phyloP scores from a whole-genome alignment of 2,888 invertebrate genomes.

The Cordilura impudica region DNA sequence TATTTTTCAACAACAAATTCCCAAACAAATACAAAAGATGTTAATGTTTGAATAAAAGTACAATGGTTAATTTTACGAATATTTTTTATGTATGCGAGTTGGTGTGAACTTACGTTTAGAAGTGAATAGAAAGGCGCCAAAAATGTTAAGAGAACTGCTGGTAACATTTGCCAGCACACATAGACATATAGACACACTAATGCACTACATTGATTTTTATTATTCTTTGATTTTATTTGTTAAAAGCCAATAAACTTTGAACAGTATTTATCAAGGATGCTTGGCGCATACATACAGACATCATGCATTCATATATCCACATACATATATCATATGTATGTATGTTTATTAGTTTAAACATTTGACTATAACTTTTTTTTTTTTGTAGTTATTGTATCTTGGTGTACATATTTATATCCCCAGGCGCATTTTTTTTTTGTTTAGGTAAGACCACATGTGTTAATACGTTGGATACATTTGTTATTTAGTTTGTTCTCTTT shows the following conservation, averaged over 20 bases:
- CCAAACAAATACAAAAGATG: constrained; percentile 9
- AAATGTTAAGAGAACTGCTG: constrained; percentile 15
- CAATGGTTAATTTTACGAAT: constrained; percentile 1
- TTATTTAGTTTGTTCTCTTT: not conserved
- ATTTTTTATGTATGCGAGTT: not conserved
- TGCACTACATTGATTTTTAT: not conserved
- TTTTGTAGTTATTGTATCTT: too few relatives aligned
- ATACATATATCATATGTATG: too few relatives aligned
- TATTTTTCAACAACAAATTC: constrained; percentile 20
- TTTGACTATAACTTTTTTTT: too few relatives aligned
- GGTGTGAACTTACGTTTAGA: constrained; percentile 30
- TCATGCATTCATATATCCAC: too few relatives aligned
- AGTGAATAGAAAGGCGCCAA: constrained; percentile 16
- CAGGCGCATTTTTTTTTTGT: too few relatives aligned
- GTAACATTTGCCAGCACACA: not conserved
- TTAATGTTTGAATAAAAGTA: not conserved
- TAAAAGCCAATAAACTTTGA: constrained; percentile 58
- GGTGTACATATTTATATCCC: too few relatives aligned
- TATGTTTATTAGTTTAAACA: too few relatives aligned
- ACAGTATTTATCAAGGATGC: constrained; percentile 34
- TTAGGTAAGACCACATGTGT: not conserved
- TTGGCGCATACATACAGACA: not conserved
- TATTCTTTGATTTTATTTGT: constrained; percentile 26
- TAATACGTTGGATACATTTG: not conserved
- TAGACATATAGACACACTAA: not conserved